Evolutionary conservation across 2,888 invertebrate genomes (phyloP), one percentile per base, ranked within the genome.

Genomic region (Drosophila austrosaltans): DNA sequence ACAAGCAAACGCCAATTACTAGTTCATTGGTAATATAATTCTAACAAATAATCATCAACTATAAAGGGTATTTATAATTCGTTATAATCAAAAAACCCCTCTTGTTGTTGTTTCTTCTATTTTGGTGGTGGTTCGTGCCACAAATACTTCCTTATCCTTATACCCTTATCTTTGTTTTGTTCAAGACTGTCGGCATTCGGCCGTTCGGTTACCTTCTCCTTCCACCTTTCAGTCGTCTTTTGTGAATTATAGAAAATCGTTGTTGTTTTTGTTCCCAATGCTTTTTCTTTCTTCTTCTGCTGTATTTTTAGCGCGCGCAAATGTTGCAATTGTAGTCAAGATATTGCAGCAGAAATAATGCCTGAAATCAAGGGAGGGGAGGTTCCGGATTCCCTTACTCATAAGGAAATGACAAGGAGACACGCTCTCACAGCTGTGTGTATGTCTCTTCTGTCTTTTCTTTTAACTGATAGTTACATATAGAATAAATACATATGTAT

Each of bases 281-380:
- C 16, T 16, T 16, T 16, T 3, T 40, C 7, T 4, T 40, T 20
- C 16, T 48, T 25, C 48, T 25, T 48, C 12, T 16, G 65, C 70
- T 69, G 56, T 78, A 69, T 66, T 88, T 84, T 85, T 81, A 75
- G 89, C 89, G 89, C 87, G 89, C 84, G 84, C 72, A 88, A 88
- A 85, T 89, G 89, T 77, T 84, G 84, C 84, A 85, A 85, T 85
- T 87, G 87, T 73, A 63, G 60, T 39, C 57, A 32, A 73, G 71
- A 83, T 79, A 78, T 57, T 57, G 57, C 79, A 75, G 61, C 68
- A 65, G 72, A 48, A 74, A 25, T 48, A 48, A 48, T 25, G 48
- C 7, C 48, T 48, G 25, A 48, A 25, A 5, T 22, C 10, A 56
- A 48, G 42, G 42, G 36, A 53, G 57, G 67, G 62, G 57, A 61